phyloP scores from a whole-genome alignment of 2,888 invertebrate genomes.

The Lycaena phlaeas region DNA sequence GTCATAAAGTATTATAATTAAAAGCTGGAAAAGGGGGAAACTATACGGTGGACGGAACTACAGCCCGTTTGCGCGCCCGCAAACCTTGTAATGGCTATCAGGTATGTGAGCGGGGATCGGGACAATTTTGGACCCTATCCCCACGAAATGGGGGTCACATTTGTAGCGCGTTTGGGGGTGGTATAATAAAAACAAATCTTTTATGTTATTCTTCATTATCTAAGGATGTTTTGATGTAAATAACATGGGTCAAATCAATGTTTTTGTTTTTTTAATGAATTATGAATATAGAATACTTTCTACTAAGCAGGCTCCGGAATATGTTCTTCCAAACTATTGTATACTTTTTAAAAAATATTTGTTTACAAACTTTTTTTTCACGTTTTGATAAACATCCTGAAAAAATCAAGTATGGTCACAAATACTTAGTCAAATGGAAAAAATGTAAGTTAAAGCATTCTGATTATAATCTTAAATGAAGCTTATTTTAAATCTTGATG shows the following conservation, averaged over 20 bases:
- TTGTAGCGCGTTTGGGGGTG: background rate
- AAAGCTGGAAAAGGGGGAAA: slow-evolving; percentile 70
- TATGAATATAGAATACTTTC: background rate
- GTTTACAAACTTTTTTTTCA: too few species aligned
- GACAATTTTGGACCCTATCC: slow-evolving; percentile 1
- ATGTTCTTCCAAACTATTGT: too few species aligned
- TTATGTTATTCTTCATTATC: slow-evolving; percentile 1
- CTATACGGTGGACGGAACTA: slow-evolving; percentile 58
- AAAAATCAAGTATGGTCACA: background rate
- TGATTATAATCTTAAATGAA: too few species aligned
- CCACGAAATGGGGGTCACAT: background rate
- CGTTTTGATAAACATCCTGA: background rate
- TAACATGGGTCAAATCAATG: background rate
- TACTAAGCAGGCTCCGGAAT: too few species aligned
- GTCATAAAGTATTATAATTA: slow-evolving; percentile 87
- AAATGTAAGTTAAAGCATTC: too few species aligned
- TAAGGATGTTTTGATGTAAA: background rate
- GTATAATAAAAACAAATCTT: background rate
- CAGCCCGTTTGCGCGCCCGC: slow-evolving; percentile 39
- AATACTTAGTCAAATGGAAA: too few species aligned
- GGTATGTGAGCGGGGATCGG: background rate
- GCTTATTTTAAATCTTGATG: too few species aligned
- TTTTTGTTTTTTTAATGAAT: too few species aligned
- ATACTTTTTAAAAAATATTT: too few species aligned
- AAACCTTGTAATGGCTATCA: slow-evolving; percentile 26